Evolutionary conservation across 1,140 invertebrate species (phyloP).

Genomic region (Bombus cullumanus): DNA sequence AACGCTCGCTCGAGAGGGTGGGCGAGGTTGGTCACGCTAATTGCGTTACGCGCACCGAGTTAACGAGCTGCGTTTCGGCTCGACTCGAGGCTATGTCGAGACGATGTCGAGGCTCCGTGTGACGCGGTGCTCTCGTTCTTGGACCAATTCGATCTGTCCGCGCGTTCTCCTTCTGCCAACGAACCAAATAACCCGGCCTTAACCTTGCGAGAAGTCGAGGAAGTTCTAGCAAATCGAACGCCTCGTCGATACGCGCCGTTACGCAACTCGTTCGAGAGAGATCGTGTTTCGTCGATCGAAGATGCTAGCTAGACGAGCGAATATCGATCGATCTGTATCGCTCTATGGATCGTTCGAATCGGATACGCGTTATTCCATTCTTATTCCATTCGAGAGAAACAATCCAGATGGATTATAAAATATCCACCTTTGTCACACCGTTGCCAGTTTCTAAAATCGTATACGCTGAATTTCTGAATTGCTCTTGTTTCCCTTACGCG

Average conservation of each 20-base stretch:
- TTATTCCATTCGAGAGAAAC: no score
- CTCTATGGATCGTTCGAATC: neutral
- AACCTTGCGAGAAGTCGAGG: conserved; percentile 49
- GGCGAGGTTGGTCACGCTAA: conserved; percentile 62
- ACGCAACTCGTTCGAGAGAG: neutral
- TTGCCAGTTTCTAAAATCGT: no score
- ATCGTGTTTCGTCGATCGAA: neutral
- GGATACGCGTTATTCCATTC: no score
- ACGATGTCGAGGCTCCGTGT: neutral
- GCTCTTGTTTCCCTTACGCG: no score
- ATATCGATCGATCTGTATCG: neutral
- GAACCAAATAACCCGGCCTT: conserved; percentile 59
- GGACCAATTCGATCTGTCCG: conserved; percentile 30
- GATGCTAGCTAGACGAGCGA: neutral
- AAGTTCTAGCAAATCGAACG: neutral
- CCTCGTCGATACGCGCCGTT: neutral
- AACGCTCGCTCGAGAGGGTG: neutral
- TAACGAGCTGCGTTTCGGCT: conserved; percentile 56
- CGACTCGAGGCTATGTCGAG: neutral
- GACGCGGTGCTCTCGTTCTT: conserved; percentile 28
- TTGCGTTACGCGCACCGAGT: conserved; percentile 70
- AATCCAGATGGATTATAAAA: no score
- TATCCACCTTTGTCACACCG: no score
- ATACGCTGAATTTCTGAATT: no score
- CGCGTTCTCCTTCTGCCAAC: conserved; percentile 40